These are phyloP conservation scores for Sebastiscus tertius DNA, from an alignment of 2,797 vertebrate species.

Conservation along the genomic window DNA sequence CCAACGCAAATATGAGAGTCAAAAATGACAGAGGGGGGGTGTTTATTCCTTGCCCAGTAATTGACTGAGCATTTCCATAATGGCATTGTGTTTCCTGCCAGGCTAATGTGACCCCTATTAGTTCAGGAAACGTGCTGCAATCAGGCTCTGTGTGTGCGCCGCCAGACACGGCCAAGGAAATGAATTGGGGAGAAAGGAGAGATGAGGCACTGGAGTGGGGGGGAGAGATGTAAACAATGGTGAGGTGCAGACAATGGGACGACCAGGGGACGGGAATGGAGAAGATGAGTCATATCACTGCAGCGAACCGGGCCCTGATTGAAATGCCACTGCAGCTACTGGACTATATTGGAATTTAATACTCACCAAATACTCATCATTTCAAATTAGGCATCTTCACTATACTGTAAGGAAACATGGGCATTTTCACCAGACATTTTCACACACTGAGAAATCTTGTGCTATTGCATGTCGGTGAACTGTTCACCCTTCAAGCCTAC, in stretches of 20 bases:
- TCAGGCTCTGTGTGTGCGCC: slow-evolving; percentile 37
- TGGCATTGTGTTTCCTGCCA: slow-evolving; percentile 70
- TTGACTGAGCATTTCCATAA: slow-evolving; percentile 75
- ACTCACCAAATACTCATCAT: not conserved
- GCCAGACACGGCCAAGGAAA: slow-evolving; percentile 43
- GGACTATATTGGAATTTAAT: slow-evolving; percentile 11
- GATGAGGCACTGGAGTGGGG: not conserved
- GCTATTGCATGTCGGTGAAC: not conserved
- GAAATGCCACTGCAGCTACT: slow-evolving; percentile 58
- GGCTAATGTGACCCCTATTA: slow-evolving; percentile 77
- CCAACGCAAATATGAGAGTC: slow-evolving; percentile 48
- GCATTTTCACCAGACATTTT: not conserved
- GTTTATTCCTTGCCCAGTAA: slow-evolving; percentile 64
- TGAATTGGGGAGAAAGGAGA: slow-evolving; percentile 42
- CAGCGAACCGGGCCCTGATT: slow-evolving; percentile 63
- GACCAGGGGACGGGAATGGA: slow-evolving; percentile 41
- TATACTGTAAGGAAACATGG: not conserved
- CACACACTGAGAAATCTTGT: not conserved
- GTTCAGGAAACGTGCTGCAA: slow-evolving; percentile 59
- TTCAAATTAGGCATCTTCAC: not conserved
- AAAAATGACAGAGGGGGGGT: slow-evolving; percentile 59
- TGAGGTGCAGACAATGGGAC: slow-evolving; percentile 57
- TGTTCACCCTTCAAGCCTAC: not conserved
- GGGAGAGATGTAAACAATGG: slow-evolving; percentile 58
- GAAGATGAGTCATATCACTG: slow-evolving; percentile 81